Conservation (phyloP, 2,888 invertebrate species). For the Ommatoiulus sabulosus region DNA sequence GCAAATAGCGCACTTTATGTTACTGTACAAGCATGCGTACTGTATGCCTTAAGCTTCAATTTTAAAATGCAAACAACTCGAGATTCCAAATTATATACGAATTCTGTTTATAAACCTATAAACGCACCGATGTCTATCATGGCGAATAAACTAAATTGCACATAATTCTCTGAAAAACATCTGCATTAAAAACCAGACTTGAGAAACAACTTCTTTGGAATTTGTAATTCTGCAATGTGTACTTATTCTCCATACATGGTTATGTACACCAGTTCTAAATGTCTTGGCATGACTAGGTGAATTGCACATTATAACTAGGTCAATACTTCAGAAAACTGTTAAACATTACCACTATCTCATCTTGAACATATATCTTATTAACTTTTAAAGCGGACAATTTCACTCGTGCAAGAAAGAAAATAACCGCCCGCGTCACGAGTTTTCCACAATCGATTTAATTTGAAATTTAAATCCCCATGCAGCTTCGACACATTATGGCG, state of each 20-base stretch:
- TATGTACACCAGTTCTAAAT: background rate
- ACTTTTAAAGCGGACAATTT: background rate
- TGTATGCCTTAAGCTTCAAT: no score
- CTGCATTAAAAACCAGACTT: background rate
- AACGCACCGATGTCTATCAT: no score
- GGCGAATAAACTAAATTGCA: no score
- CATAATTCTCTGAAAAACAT: background rate
- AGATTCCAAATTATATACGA: no score
- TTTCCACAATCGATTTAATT: slow-evolving; percentile 1
- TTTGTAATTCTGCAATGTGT: background rate
- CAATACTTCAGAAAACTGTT: background rate
- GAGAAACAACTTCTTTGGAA: background rate
- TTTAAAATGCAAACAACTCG: no score
- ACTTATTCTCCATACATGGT: background rate
- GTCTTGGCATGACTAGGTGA: no score
- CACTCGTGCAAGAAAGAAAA: background rate
- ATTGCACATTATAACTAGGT: background rate
- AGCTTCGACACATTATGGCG: background rate
- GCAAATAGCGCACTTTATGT: no score
- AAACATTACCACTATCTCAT: background rate
- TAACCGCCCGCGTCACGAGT: background rate
- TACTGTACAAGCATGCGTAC: no score
- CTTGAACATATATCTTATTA: background rate
- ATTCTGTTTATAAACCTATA: no score
- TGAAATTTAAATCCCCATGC: slow-evolving; percentile 26